Conservation (phyloP, 1,140 invertebrate species). For the Eupeodes corollae region DNA sequence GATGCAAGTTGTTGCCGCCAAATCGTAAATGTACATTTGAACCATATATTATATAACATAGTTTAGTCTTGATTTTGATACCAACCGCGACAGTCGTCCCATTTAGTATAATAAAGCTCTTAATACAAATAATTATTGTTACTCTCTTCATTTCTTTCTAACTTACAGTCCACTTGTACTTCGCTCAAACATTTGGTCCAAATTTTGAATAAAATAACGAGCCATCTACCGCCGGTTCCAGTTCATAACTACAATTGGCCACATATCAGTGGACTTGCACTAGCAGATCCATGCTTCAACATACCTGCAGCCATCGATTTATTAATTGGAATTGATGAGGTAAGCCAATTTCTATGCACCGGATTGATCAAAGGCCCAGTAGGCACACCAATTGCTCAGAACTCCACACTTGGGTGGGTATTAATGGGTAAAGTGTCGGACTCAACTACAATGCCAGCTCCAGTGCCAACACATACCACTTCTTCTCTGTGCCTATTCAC, state of each 20-base stretch:
- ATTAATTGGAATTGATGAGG: conserved; percentile 2
- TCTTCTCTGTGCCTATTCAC: too few species aligned
- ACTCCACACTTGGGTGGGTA: background rate
- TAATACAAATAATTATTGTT: too few species aligned
- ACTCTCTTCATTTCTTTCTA: too few species aligned
- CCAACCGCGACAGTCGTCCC: too few species aligned
- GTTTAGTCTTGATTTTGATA: too few species aligned
- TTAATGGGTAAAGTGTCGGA: background rate
- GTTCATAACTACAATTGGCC: background rate
- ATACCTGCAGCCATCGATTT: too few species aligned
- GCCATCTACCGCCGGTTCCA: background rate
- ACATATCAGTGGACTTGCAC: background rate
- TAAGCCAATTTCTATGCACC: background rate
- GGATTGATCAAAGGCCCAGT: background rate
- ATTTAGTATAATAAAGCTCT: too few species aligned
- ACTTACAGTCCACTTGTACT: too few species aligned
- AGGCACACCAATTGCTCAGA: background rate
- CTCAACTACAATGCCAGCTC: background rate
- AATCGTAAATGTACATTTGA: too few species aligned
- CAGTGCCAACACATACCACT: background rate
- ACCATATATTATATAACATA: too few species aligned
- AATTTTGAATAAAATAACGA: conserved; percentile 2
- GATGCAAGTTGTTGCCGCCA: too few species aligned
- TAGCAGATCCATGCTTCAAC: background rate
- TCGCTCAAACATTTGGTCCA: too few species aligned